Conservation (phyloP, 2,888 invertebrate genomes). For the Chrysodeixis includens region DNA sequence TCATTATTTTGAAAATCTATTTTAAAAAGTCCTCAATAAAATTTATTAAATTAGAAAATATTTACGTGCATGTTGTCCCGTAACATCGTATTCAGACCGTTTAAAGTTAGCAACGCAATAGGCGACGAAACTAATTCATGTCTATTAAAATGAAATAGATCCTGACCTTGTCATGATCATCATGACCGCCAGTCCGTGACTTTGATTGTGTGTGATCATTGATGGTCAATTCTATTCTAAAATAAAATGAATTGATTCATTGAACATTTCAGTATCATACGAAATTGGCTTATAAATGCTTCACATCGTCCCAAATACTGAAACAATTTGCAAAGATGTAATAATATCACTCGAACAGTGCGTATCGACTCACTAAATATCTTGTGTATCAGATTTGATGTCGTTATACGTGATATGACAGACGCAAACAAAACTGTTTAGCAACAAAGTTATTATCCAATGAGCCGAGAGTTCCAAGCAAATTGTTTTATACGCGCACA, state of each 20-base stretch:
- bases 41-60: no score
- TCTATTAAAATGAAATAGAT: slow-evolving; percentile 7
- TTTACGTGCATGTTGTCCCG: no score
- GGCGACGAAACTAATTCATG: not conserved
- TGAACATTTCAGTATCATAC: not conserved
- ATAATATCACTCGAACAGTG: not conserved
- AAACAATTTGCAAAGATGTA: not conserved
- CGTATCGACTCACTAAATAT: slow-evolving; percentile 12
- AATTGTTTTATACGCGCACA: slow-evolving; percentile 49
- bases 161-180: not conserved
- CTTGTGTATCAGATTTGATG: slow-evolving; percentile 39
- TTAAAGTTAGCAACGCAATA: slow-evolving; percentile 5
- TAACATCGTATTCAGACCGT: no score
- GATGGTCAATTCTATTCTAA: not conserved
- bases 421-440: slow-evolving; percentile 54
- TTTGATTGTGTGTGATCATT: not conserved
- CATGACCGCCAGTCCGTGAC: not conserved
- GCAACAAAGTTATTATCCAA: slow-evolving; percentile 62
- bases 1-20: no score
- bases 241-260: not conserved
- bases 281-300: not conserved
- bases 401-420: slow-evolving; percentile 37
- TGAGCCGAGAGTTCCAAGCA: slow-evolving; percentile 52
- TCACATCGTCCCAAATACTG: not conserved
- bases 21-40: no score